Percentiles rank a stretch among this genome's conserved stretches.
Evolutionary conservation across 2,888 invertebrate species (phyloP).

Genomic region (Neoascia interrupta): DNA sequence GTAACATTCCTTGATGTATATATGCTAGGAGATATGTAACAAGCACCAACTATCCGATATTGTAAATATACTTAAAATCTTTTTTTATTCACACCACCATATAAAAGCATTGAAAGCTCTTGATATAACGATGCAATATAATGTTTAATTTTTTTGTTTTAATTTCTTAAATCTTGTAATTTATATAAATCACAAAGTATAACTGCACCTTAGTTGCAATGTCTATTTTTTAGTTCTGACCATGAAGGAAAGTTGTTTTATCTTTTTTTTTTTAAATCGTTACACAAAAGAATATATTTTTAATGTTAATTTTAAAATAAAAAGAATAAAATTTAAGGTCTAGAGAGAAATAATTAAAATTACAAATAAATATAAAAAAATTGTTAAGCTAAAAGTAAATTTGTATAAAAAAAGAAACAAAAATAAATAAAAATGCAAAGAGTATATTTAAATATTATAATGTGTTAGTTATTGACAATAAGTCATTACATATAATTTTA

Average conservation of each 20-base stretch:
- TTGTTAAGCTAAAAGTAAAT: conserved; percentile 49
- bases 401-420: conserved; percentile 44
- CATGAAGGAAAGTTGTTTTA: conserved; percentile 42
- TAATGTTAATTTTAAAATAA: conserved; percentile 33
- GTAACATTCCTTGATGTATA: conserved; percentile 67
- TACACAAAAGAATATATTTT: conserved; percentile 39
- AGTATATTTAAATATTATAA: conserved; percentile 43
- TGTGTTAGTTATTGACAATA: conserved; percentile 69
- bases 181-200: conserved; percentile 46
- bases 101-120: too few species aligned
- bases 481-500: conserved; percentile 65
- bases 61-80: conserved; percentile 35
- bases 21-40: conserved; percentile 37
- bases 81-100: too few species aligned
- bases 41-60: conserved; percentile 17
- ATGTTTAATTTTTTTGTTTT: neutral
- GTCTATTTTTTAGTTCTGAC: conserved; percentile 32
- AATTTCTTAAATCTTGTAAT: conserved; percentile 13
- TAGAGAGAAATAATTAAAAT: conserved; percentile 11
- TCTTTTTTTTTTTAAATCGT: conserved; percentile 29
- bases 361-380: conserved; percentile 21
- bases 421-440: neutral
- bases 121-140: too few species aligned
- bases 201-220: conserved; percentile 37
- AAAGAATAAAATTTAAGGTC: too few species aligned